Evolutionary conservation across 2,888 invertebrate genomes (phyloP).

Genomic region (Molanna angustata): DNA sequence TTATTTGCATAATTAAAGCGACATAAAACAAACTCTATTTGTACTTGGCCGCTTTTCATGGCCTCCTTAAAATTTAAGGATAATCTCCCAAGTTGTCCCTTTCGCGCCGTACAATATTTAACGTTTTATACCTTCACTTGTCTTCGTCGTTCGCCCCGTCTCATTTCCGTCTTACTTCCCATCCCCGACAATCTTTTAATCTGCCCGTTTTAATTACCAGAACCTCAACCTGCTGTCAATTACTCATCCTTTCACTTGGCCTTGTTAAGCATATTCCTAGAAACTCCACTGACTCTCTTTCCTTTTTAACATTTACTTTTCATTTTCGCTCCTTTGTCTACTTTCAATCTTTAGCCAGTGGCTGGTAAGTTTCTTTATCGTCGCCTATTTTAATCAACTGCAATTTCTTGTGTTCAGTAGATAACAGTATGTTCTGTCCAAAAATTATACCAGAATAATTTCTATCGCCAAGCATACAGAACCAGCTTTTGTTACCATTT

Average conservation of each 20-base stretch:
- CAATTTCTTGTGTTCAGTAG: too few relatives aligned
- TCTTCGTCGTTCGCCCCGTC: conserved; percentile 1
- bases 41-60: conserved; percentile 3
- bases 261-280: too few relatives aligned
- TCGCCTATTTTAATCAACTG: too few relatives aligned
- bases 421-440: too few relatives aligned
- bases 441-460: too few relatives aligned
- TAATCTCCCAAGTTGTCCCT: conserved; percentile 5
- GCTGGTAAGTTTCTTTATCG: too few relatives aligned
- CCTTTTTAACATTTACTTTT: too few relatives aligned
- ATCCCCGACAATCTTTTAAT: conserved; percentile 26
- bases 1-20: conserved; percentile 4
- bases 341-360: too few relatives aligned
- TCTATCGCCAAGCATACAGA: too few relatives aligned
- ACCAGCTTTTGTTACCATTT: too few relatives aligned
- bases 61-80: conserved; percentile 3
- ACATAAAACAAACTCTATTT: conserved; percentile 3
- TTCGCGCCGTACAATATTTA: background rate
- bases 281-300: too few relatives aligned
- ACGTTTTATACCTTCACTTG: background rate
- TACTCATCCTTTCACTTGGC: conserved; percentile 22
- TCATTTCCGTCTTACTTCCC: background rate
- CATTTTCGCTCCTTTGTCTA: too few relatives aligned
- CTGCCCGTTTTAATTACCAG: conserved; percentile 32
- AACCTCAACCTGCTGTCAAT: conserved; percentile 31